phyloP scores from a whole-genome alignment of 2,888 invertebrate genomes.

The Disparrhopalites patrizii region DNA sequence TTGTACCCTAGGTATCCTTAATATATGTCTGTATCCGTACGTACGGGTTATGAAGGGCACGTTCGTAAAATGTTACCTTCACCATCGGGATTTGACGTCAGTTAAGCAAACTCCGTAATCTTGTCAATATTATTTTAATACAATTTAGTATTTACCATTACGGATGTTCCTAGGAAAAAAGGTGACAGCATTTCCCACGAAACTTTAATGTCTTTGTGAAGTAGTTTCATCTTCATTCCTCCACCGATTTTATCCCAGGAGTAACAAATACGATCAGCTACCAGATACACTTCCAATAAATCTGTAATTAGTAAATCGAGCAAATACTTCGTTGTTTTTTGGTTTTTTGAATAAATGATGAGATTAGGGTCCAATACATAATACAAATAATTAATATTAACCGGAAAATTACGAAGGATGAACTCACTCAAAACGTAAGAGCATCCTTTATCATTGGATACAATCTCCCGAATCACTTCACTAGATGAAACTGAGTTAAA shows the following conservation, averaged over 20 bases:
- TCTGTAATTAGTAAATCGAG: slow-evolving; percentile 49
- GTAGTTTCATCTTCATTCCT: slow-evolving; percentile 50
- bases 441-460: slow-evolving; percentile 56
- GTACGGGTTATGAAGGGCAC: too few relatives aligned
- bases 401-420: too few relatives aligned
- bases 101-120: too few relatives aligned
- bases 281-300: slow-evolving; percentile 54
- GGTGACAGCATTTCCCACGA: slow-evolving; percentile 54
- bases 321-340: too few relatives aligned
- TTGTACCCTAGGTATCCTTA: too few relatives aligned
- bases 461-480: slow-evolving; percentile 57
- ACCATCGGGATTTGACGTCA: too few relatives aligned
- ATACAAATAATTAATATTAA: too few relatives aligned
- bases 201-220: slow-evolving; percentile 53
- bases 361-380: too few relatives aligned
- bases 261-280: slow-evolving; percentile 54
- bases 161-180: slow-evolving; percentile 49
- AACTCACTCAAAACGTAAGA: slow-evolving; percentile 57
- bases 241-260: slow-evolving; percentile 50
- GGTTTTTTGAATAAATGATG: too few relatives aligned
- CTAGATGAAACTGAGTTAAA: slow-evolving; percentile 58
- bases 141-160: too few relatives aligned
- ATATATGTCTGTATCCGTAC: too few relatives aligned
- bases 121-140: not conserved
- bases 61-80: too few relatives aligned